These are phyloP conservation scores for Phrynocephalus vlangalii DNA, from an alignment of 2,797 vertebrate genomes.

Conservation along the genomic window DNA sequence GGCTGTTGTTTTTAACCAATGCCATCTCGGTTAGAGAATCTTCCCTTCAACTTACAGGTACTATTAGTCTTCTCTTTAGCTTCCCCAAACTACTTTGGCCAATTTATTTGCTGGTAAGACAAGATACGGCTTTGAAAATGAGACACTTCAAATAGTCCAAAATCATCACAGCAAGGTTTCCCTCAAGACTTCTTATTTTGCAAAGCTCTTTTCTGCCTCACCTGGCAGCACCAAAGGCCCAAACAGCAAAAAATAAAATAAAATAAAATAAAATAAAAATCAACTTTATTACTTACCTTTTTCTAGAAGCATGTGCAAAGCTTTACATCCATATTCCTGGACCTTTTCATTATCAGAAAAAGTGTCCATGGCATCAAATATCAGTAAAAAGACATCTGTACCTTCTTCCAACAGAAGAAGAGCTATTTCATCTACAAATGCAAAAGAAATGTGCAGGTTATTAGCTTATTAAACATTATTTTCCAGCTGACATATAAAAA, in stretches of 20 bases:
- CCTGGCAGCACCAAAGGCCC: background rate
- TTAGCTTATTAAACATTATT: background rate
- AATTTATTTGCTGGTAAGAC: background rate
- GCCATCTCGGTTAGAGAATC: too few relatives aligned
- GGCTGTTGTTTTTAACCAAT: background rate
- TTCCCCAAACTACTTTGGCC: background rate
- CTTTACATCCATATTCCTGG: slow-evolving; percentile 88
- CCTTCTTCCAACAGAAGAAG: slow-evolving; percentile 88
- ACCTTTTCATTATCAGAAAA: slow-evolving; percentile 87
- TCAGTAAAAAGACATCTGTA: slow-evolving; percentile 87
- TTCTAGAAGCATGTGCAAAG: slow-evolving; percentile 86
- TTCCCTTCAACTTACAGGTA: too few relatives aligned
- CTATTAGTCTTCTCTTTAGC: background rate
- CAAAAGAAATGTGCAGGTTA: slow-evolving; percentile 24
- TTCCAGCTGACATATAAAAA: slow-evolving; percentile 27
- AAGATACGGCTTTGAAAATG: background rate
- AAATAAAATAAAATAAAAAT: background rate
- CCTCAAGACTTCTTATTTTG: background rate
- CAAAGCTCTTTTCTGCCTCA: background rate
- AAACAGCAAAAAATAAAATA: background rate
- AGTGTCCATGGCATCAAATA: slow-evolving; percentile 87
- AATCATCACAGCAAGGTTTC: background rate
- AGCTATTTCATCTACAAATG: slow-evolving; percentile 80
- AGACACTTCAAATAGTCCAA: background rate
- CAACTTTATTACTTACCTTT: slow-evolving; percentile 80